Conservation (phyloP, 2,888 invertebrate species). For the Pristionchus maxplancki region DNA sequence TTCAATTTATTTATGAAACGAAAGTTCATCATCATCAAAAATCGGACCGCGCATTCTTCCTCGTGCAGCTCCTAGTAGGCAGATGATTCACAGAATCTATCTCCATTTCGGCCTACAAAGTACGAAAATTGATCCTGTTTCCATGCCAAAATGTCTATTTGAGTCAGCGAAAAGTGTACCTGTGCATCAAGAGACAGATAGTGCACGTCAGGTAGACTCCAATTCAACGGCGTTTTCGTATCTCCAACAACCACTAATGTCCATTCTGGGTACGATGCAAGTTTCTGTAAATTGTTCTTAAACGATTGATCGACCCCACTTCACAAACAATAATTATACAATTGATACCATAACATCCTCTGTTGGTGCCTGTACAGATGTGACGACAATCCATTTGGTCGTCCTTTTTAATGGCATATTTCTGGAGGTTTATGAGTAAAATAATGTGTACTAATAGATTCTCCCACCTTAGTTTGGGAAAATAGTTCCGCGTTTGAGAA, state of each 20-base stretch:
- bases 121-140: neutral
- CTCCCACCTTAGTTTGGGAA: too few species aligned
- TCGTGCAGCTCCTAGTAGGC: neutral
- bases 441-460: too few species aligned
- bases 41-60: constrained; percentile 1
- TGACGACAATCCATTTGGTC: constrained; percentile 57
- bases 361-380: constrained; percentile 54
- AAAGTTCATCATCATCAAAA: neutral
- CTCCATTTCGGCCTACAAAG: neutral
- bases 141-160: too few species aligned
- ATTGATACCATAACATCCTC: constrained; percentile 55
- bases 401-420: neutral
- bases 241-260: constrained; percentile 58
- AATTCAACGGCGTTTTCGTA: constrained; percentile 56
- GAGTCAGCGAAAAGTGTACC: too few species aligned
- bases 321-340: too few species aligned
- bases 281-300: neutral
- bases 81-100: neutral
- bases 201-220: constrained; percentile 54
- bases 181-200: constrained; percentile 54
- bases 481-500: too few species aligned
- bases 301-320: too few species aligned
- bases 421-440: too few species aligned
- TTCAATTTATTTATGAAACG: neutral
- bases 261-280: constrained; percentile 53